A percentile compares a stretch with the other conserved stretches of the same genome.
phyloP scores from a whole-genome alignment of 2,113 vertebrate genomes.

The Pelecanoides urinatrix region DNA sequence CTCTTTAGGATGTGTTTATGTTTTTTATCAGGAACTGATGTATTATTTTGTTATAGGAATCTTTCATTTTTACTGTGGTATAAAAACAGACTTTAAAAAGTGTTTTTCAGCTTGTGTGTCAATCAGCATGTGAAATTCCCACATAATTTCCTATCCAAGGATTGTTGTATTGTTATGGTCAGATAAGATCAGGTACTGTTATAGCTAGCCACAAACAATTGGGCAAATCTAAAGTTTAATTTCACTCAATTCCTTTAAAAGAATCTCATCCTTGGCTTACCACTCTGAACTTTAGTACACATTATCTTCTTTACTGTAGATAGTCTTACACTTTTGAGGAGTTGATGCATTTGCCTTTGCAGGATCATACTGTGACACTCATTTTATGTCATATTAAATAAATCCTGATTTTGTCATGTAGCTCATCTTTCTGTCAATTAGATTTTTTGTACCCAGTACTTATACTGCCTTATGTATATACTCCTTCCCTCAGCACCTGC shows the following conservation, averaged over 20 bases:
- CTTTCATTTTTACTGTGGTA: not conserved
- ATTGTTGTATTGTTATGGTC: not conserved
- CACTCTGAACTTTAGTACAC: not conserved
- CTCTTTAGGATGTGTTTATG: not conserved
- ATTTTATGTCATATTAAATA: not conserved
- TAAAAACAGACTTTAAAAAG: not conserved
- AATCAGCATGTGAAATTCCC: not conserved
- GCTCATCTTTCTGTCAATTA: not conserved
- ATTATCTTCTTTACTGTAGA: not conserved
- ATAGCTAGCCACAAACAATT: not conserved
- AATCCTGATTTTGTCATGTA: not conserved
- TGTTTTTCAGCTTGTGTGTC: not conserved
- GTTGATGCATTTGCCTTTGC: not conserved
- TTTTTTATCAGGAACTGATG: not conserved
- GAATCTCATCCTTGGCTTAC: not conserved
- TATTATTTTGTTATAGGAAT: not conserved
- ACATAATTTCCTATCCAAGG: not conserved
- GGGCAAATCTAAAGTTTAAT: not conserved
- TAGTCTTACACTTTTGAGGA: not conserved
- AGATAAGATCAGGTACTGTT: not conserved
- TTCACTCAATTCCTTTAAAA: not conserved
- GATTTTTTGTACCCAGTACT: not conserved
- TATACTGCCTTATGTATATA: not conserved
- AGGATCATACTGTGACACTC: not conserved
- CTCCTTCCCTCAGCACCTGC: not conserved